phyloP scores from a whole-genome alignment of 2,113 vertebrate genomes.

The Strix aluco region DNA sequence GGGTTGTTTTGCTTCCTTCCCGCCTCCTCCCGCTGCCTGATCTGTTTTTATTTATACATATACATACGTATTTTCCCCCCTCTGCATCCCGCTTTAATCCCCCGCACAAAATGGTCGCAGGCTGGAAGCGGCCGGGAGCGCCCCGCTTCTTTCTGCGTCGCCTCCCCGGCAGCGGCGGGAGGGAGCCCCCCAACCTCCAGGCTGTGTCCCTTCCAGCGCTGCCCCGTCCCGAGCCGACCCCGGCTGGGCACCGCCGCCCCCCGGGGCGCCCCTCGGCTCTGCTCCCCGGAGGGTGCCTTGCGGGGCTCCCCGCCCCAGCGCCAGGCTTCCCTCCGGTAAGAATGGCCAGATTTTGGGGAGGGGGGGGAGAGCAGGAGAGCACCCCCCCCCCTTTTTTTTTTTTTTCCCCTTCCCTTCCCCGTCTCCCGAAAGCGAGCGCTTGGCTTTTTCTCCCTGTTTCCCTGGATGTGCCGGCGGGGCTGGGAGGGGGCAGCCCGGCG shows the following conservation, averaged over 20 bases:
- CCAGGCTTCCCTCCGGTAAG: not conserved
- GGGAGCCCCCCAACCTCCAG: not conserved
- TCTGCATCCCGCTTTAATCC: not conserved
- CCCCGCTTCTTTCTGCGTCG: not conserved
- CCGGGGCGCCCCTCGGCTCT: not conserved
- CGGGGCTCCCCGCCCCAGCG: not conserved
- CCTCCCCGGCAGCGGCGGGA: not conserved
- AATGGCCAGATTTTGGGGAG: not conserved
- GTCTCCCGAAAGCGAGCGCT: not conserved
- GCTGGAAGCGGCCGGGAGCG: conserved; percentile 1
- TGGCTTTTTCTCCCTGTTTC: not conserved
- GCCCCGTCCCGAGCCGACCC: not conserved
- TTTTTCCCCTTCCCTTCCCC: accelerated
- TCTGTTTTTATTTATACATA: not conserved
- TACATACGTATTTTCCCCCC: not conserved
- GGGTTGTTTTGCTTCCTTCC: not conserved
- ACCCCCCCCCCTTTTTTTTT: not conserved
- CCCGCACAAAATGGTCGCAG: conserved; percentile 56
- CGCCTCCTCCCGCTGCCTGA: too few relatives aligned
- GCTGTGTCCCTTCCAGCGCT: not conserved
- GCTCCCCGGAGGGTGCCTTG: not conserved
- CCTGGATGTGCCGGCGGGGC: not conserved
- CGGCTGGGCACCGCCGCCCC: not conserved
- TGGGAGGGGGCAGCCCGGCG: not conserved
- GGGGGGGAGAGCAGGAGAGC: not conserved